Base-by-base conservation (phyloP, 37 sponge, comb jelly and placozoan genomes). In the Theonella swinhoei region DNA sequence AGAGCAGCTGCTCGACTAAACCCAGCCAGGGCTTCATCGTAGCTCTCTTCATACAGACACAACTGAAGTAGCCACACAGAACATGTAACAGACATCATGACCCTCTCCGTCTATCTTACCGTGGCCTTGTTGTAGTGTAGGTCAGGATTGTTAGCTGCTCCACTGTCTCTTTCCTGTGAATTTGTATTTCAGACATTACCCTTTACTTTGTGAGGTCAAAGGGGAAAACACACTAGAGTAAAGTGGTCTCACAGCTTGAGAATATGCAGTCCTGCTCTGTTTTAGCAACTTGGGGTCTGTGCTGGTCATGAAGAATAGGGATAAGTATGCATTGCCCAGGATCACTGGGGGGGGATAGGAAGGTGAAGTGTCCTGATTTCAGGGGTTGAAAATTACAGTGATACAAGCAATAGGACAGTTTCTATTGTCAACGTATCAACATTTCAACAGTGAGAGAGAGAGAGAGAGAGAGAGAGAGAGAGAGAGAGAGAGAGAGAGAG, bases 251-350 rank as follows among this genome's bases (percentile, higher is more conserved):
- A 94, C 95, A 1, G 95, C 95, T 62, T 91, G 93, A 26, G 42
- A 36, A 61, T 88, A 94, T 20, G 95, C 89, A 32, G 89, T 74
- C 63, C 67, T 11, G 37, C 82, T 82, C 59, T 88, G 84, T 64
- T 91, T 72, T 23, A 91, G 77, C 9, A 84, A 4, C 34, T 81
- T 80, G 35, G 76, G 63, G 38, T 89, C 87, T 47, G 88, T 82
- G 30, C 75, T 74, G 32, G 47, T 62, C 34, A 36, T 36, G 76
- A 94, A 94, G 76, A 85, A 94, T 28, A 85, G 63, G 14, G 95
- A 80, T 34, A 94, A 74, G 64, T 91, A 91, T 1, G 95, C 92
- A 79, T 94, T 94, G 17, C 95, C 95, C 37, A 94, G 76, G 25
- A 91, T 68, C 60, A 79, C 95, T 94, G 83, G 9, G 72, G n/a